phyloP scores from a whole-genome alignment of 2,888 invertebrate species.

The Ormyrus labotus region DNA sequence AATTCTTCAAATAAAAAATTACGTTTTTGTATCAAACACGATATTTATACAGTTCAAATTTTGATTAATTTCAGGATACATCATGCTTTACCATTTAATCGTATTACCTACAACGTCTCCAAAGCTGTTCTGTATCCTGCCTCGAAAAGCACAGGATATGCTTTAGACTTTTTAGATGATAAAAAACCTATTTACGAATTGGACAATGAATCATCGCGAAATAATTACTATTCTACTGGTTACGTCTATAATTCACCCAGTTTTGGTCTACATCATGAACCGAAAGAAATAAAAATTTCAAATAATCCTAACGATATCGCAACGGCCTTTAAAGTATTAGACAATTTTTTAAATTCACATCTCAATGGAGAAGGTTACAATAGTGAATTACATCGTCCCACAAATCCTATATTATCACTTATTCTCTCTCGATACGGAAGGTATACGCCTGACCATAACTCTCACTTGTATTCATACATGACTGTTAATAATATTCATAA shows the following conservation, averaged over 20 bases:
- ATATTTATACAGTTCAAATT: too few species aligned
- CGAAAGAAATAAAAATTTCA: neutral
- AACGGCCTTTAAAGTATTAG: slow-evolving; percentile 62
- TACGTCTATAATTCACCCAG: too few species aligned
- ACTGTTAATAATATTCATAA: slow-evolving; percentile 83
- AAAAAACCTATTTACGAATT: slow-evolving; percentile 28
- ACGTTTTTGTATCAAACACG: too few species aligned
- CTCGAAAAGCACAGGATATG: too few species aligned
- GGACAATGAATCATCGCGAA: neutral
- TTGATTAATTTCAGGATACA: too few species aligned
- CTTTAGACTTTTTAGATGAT: too few species aligned
- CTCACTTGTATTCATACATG: slow-evolving; percentile 78
- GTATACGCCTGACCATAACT: slow-evolving; percentile 75
- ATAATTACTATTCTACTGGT: neutral
- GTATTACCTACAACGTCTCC: too few species aligned
- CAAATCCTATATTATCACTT: slow-evolving; percentile 80
- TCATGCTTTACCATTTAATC: too few species aligned
- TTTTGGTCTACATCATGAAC: too few species aligned
- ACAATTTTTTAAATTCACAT: slow-evolving; percentile 63
- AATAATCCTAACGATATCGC: slow-evolving; percentile 42
- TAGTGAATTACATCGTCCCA: slow-evolving; percentile 78
- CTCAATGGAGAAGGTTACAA: slow-evolving; percentile 75
- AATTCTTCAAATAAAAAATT: too few species aligned
- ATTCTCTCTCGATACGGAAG: slow-evolving; percentile 81
- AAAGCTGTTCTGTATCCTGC: too few species aligned